phyloP scores from a whole-genome alignment of 2,113 vertebrate genomes.

The Naja naja region DNA sequence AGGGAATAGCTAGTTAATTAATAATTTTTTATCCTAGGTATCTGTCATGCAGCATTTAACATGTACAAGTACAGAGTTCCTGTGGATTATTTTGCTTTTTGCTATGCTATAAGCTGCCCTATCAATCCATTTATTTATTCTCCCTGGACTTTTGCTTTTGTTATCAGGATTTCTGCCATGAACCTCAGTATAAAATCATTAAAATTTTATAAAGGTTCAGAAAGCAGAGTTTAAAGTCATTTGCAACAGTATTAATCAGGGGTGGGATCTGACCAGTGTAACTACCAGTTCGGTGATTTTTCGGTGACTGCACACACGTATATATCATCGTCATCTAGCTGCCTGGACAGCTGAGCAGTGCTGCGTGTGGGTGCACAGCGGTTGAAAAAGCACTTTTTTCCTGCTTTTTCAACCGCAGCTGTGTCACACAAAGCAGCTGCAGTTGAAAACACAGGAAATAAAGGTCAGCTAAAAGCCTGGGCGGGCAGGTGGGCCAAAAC shows the following conservation, averaged over 20 bases:
- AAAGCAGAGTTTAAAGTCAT: background rate
- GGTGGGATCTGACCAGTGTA: no score
- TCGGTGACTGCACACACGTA: no score
- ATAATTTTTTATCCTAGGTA: background rate
- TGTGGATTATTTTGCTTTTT: background rate
- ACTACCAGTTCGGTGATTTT: no score
- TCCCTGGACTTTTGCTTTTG: fast-evolving
- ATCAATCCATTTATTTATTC: background rate
- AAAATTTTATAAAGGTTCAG: background rate
- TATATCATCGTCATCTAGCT: no score
- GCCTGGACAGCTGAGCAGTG: no score
- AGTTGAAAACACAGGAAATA: no score
- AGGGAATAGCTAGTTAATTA: conserved; percentile 45
- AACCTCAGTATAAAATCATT: background rate
- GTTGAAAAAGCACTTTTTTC: no score
- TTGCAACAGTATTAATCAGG: background rate
- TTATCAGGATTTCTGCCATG: background rate
- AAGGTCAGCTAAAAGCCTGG: no score
- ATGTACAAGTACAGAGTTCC: background rate
- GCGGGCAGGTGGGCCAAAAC: no score
- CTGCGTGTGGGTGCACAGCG: no score
- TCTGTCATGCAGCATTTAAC: background rate
- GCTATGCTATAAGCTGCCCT: background rate
- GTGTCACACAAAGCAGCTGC: no score
- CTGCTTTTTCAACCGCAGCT: no score